Evolutionary conservation across 2,113 vertebrate genomes (phyloP).

Genomic region (Grammomys surdaster): DNA sequence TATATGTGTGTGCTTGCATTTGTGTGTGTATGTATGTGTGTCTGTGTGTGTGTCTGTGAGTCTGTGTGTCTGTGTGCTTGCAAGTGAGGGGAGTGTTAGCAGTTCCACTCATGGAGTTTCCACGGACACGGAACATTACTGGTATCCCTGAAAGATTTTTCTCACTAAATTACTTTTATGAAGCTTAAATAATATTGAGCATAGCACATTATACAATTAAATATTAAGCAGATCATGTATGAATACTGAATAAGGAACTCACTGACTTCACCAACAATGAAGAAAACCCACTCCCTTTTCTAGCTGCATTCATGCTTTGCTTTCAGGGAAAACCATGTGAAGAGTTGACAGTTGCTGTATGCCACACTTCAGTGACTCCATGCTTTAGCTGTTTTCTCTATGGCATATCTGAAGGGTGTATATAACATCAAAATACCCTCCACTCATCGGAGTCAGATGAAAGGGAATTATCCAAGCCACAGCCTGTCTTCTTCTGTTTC

Average conservation of each 20-base stretch:
- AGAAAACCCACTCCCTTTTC: not conserved
- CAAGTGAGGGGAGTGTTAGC: not conserved
- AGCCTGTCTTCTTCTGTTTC: not conserved
- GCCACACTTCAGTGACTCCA: not conserved
- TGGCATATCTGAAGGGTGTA: not conserved
- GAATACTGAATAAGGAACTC: not conserved
- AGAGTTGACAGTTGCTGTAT: not conserved
- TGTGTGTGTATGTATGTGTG: no score
- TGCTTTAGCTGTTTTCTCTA: not conserved
- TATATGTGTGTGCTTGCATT: accelerated
- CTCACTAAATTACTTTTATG: not conserved
- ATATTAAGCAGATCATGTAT: not conserved
- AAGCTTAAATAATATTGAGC: constrained; percentile 16
- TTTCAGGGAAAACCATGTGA: constrained; percentile 26
- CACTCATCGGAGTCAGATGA: not conserved
- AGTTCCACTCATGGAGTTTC: not conserved
- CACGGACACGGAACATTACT: not conserved
- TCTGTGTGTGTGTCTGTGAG: not conserved
- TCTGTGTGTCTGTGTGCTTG: not conserved
- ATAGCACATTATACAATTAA: not conserved
- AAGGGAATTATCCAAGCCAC: not conserved
- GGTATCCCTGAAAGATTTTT: constrained; percentile 10
- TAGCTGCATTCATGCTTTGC: not conserved
- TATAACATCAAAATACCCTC: not conserved
- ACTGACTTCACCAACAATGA: not conserved